Conservation (phyloP, 2,113 vertebrate genomes). For the Semnornis frantzii region DNA sequence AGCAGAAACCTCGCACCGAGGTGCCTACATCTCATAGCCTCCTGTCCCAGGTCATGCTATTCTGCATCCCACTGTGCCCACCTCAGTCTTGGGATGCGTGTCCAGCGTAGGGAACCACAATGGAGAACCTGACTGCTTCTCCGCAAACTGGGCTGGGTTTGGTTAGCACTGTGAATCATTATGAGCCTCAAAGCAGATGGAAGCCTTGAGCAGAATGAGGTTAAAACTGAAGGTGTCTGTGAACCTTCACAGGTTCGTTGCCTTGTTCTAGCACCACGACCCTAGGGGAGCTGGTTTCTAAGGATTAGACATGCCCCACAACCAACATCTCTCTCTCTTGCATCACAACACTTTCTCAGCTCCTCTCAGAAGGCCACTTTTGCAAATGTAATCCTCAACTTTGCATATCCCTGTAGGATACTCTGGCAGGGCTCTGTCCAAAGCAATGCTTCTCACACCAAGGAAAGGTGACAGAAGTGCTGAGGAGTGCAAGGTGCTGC, state of each 20-base stretch:
- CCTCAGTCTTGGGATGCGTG: rapidly evolving
- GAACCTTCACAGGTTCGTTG: rapidly evolving
- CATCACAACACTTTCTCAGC: rapidly evolving
- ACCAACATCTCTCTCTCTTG: rapidly evolving
- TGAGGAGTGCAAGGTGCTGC: not conserved
- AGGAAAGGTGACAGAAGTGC: rapidly evolving
- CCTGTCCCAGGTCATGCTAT: not conserved
- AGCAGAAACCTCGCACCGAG: not conserved
- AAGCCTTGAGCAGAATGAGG: not conserved
- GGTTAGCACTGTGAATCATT: not conserved
- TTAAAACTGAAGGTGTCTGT: not conserved
- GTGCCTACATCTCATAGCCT: not conserved
- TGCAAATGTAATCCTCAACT: not conserved
- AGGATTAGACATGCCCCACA: no score
- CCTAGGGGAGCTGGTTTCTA: not conserved
- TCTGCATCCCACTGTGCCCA: not conserved
- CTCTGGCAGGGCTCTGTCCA: rapidly evolving
- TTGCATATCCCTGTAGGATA: rapidly evolving
- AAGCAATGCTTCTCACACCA: rapidly evolving
- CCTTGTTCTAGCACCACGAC: not conserved
- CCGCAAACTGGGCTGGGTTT: not conserved
- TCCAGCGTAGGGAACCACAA: rapidly evolving
- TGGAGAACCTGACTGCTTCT: not conserved
- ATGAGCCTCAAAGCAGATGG: not conserved
- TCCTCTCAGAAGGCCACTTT: not conserved